A percentile compares a stretch with the other conserved stretches of the same genome.
phyloP scores from a whole-genome alignment of 2,888 invertebrate species.

The Corbicula japonica region DNA sequence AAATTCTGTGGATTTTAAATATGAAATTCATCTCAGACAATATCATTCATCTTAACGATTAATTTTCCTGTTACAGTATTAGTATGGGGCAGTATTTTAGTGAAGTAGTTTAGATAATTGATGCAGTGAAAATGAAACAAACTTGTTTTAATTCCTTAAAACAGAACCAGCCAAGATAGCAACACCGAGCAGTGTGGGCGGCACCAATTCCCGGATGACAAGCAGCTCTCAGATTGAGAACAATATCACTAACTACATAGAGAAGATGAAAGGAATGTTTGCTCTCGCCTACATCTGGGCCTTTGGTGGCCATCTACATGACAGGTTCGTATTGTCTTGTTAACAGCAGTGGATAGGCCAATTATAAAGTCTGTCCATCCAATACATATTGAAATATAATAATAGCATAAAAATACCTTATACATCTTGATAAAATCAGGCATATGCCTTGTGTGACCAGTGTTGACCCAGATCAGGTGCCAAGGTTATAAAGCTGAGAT shows the following conservation, averaged over 20 bases:
- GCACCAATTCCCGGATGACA: conserved; percentile 77
- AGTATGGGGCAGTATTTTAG: background rate
- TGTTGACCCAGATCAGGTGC: too few species aligned
- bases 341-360: too few species aligned
- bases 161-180: conserved; percentile 63
- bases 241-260: conserved; percentile 81
- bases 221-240: conserved; percentile 81
- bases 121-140: background rate
- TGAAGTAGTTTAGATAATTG: background rate
- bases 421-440: too few species aligned
- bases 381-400: too few species aligned
- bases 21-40: too few species aligned
- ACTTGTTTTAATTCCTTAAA: background rate
- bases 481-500: too few species aligned
- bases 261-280: conserved; percentile 83
- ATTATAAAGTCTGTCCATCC: too few species aligned
- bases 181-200: conserved; percentile 62
- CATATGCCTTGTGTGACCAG: too few species aligned
- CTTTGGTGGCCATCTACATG: conserved; percentile 85
- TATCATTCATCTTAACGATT: too few species aligned
- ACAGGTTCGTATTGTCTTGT: conserved; percentile 81
- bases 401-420: too few species aligned
- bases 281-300: conserved; percentile 85
- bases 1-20: too few species aligned
- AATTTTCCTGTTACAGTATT: too few species aligned